Base-by-base conservation (phyloP, 2,888 invertebrate genomes). In the Tenthredo notha region DNA sequence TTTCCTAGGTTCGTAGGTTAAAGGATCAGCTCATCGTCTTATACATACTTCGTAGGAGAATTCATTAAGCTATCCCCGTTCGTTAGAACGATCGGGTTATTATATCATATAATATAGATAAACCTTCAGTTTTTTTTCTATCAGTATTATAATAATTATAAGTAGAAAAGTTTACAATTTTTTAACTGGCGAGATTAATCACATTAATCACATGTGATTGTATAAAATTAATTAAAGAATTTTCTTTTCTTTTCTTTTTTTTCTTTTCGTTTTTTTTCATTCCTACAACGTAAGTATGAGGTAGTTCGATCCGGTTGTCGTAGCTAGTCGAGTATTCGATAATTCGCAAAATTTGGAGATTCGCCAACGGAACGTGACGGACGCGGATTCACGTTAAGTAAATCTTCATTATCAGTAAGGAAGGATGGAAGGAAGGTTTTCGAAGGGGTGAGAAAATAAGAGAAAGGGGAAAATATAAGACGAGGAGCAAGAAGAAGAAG, bases 371-470 rank as follows among this genome's bases (percentile, higher is more conserved):
- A 58, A 80, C 58, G 58, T 74, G 61, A 58, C 58, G 58, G 37
- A 61, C 21, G 37, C 61, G 61, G 47, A 77, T 77, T 80, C 80
- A 50, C 58, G 37, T 61, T 61, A 29, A 40, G 58, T 80, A 80
- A 80, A 80, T 80, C 61, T 80, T 80, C 80, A 58, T 80, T 61
- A 40, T 61, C 37, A 50, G 70, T 37, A 15, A 37, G 58, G 80
- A 43, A 82, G 67, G 61, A 84, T n/a, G n/a, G n/a, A n/a, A n/a
- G n/a, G n/a, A n/a, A n/a, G 83, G 40, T 43, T 43, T 43, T 12
- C n/a, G 67, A 50, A 47, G 54, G 67, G 78, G 61, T 18, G 50
- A 54, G 50, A 21, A 21, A 37, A 33, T n/a, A 54, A 47, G 25
- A 47, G 47, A 58, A 84, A 78, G 75, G 70, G 12, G 12, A 37